Evolutionary conservation across 2,888 invertebrate species (phyloP).

Genomic region (Cetonia aurata): DNA sequence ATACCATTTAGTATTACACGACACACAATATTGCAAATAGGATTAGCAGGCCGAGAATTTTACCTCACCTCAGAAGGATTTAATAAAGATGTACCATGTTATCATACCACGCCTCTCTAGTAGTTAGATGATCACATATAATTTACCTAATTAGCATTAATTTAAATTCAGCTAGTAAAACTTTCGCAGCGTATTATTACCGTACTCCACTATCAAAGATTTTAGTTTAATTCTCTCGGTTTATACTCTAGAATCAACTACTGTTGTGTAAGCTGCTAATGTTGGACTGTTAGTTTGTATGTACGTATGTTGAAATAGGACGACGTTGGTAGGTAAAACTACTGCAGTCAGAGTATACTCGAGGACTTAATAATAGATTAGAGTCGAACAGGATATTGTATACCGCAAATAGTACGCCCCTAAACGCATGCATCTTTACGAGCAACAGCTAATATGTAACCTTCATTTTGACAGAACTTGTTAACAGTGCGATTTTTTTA

Average conservation of each 20-base stretch:
- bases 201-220: constrained; percentile 13
- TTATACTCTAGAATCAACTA: constrained; percentile 15
- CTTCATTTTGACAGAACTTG: no score
- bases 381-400: no score
- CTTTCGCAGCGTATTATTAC: constrained; percentile 8
- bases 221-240: constrained; percentile 20
- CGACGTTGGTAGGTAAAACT: no score
- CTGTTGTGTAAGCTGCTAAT: constrained; percentile 12
- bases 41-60: no score
- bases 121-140: constrained; percentile 10
- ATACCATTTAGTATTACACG: no score
- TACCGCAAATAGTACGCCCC: no score
- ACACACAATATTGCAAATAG: no score
- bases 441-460: no score
- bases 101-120: neutral
- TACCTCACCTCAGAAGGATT: neutral
- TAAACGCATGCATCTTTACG: no score
- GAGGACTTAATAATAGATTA: no score
- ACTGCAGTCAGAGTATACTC: no score
- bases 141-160: constrained; percentile 21
- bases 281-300: neutral
- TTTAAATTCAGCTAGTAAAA: constrained; percentile 19
- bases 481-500: no score
- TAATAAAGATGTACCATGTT: neutral
- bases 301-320: neutral